Base-by-base conservation (phyloP, 2,888 invertebrate species). In the Uloborus plumipes region DNA sequence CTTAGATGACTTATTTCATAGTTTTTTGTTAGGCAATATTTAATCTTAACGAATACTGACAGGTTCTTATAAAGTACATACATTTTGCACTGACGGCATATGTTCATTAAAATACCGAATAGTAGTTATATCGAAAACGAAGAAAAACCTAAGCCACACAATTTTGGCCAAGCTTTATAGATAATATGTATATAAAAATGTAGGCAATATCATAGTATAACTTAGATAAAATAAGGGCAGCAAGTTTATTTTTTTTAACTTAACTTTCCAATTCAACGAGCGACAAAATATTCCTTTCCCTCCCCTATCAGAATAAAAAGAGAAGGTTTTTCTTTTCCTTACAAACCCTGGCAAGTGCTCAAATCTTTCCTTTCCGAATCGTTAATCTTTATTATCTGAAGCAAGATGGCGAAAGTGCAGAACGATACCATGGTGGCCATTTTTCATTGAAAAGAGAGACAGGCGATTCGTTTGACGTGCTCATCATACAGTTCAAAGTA, bases 371-470 rank as follows among this genome's bases (percentile, higher is more conserved):
- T 71, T 58, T 64, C 69, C 26, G 39, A 67, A 73, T 80, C 80
- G 73, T 80, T 80, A 73, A 74, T 80, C 80, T 80, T 80, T 80
- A 80, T 73, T 73, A 80, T 80, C 80, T 51, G 73, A 50, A 69
- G 72, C 67, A 74, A 80, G 67, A 74, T 74, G 73, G 80, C 61
- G 69, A 79, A 67, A 80, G 73, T 74, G 64, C 69, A 67, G 80
- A 74, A 67, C 62, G 80, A 67, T 80, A 80, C 50, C 62, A 39
- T 47, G 49, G 62, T 49, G 50, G 80, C 64, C 73, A 69, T 74
- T 73, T 73, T 80, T 80, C 80, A 74, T 69, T 62, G 59, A 70
- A 62, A 78, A 71, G 61, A 47, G 61, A 72, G 53, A 73, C 61
- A 61, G 72, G 61, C 31, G 70, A 58, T 39, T 64, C 47, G 20